phyloP scores from a whole-genome alignment of 2,888 invertebrate genomes.

The Adineta ricciae region DNA sequence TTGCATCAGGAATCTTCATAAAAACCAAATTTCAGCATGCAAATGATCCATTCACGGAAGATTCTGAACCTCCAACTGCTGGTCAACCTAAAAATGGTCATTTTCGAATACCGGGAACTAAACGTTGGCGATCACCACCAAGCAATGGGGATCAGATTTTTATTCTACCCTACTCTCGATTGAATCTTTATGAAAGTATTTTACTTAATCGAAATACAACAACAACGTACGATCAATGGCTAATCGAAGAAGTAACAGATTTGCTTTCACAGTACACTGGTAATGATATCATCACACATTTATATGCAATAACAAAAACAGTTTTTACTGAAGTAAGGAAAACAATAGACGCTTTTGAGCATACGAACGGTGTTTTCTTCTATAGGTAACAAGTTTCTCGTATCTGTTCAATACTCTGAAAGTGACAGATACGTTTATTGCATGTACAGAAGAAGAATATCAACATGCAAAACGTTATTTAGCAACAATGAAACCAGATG shows the following conservation, averaged over 20 bases:
- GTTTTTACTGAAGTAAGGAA: not conserved
- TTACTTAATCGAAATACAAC: not conserved
- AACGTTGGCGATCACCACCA: not conserved
- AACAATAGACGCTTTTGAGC: not conserved
- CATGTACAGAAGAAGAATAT: not conserved
- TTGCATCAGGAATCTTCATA: not conserved
- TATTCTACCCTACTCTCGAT: not conserved
- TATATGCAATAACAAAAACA: not conserved
- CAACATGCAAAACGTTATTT: not conserved
- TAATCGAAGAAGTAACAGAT: not conserved
- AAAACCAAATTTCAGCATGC: not conserved
- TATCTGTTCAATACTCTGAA: not conserved
- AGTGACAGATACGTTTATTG: not conserved
- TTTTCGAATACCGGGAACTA: not conserved
- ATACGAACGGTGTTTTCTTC: not conserved
- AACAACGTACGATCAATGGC: not conserved
- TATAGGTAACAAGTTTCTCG: constrained; percentile 6
- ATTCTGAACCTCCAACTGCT: not conserved
- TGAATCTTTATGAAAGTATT: not conserved
- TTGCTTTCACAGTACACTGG: not conserved
- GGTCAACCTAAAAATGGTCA: not conserved
- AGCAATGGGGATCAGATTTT: not conserved
- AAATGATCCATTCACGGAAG: not conserved
- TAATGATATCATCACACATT: not conserved
- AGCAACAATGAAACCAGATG: not conserved